Conservation (phyloP, 2,113 vertebrate species). For the Rhineura floridana region DNA sequence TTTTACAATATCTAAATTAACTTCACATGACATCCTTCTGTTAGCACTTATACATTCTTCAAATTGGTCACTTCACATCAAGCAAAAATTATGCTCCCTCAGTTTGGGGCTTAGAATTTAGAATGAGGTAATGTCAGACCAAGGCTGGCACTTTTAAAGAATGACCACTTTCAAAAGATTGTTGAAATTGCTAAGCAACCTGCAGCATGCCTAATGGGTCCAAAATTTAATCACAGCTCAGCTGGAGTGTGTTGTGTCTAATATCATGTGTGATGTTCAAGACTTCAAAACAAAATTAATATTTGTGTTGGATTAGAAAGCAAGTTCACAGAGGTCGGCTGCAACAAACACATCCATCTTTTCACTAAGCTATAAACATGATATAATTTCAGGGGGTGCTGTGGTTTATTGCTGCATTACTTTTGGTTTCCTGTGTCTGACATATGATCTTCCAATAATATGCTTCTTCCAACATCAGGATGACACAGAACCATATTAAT, state of each 20-base stretch:
- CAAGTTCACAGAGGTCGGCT: slow-evolving; percentile 44
- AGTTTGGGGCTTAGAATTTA: not conserved
- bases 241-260: slow-evolving; percentile 25
- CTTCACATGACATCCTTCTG: not conserved
- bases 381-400: slow-evolving; percentile 39
- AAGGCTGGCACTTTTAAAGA: not conserved
- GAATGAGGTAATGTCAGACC: not conserved
- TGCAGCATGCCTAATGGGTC: slow-evolving; percentile 3
- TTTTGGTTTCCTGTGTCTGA: slow-evolving; percentile 65
- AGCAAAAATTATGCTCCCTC: not conserved
- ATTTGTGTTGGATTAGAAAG: slow-evolving; percentile 56
- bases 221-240: slow-evolving; percentile 34
- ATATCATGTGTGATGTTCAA: slow-evolving; percentile 28
- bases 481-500: not conserved
- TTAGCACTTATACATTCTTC: not conserved
- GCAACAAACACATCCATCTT: slow-evolving; percentile 48
- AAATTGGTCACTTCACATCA: not conserved
- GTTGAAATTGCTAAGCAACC: slow-evolving; percentile 5
- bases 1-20: too few relatives aligned
- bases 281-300: slow-evolving; percentile 43
- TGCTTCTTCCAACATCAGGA: slow-evolving; percentile 9
- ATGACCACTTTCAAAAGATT: not conserved
- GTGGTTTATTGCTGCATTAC: slow-evolving; percentile 48
- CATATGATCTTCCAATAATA: slow-evolving; percentile 14
- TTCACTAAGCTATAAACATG: slow-evolving; percentile 41